A percentile compares a stretch with the other conserved stretches of the same genome.
Evolutionary conservation across 2,888 invertebrate genomes (phyloP).

Genomic region (Acleris cristana): DNA sequence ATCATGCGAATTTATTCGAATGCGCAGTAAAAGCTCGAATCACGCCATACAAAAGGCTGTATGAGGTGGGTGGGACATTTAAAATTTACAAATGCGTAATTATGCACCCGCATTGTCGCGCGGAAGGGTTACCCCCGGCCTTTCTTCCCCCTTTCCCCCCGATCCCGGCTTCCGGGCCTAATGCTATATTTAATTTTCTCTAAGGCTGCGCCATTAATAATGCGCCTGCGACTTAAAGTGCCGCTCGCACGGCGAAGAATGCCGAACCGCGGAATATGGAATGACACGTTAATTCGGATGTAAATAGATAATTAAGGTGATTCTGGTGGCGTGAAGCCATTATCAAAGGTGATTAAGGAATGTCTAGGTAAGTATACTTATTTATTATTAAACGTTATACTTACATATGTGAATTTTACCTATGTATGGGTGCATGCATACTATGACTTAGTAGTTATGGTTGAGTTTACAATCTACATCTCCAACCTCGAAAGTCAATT

Average conservation of each 20-base stretch:
- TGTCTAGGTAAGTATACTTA: background rate
- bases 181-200: slow-evolving; percentile 85
- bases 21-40: slow-evolving; percentile 77
- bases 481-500: no score
- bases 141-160: slow-evolving; percentile 59
- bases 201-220: slow-evolving; percentile 84
- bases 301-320: slow-evolving; percentile 33
- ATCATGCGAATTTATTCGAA: slow-evolving; percentile 71
- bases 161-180: slow-evolving; percentile 80
- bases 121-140: slow-evolving; percentile 69
- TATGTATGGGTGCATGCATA: no score
- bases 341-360: slow-evolving; percentile 4
- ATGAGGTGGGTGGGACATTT: slow-evolving; percentile 81
- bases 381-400: background rate
- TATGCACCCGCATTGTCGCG: slow-evolving; percentile 84
- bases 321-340: slow-evolving; percentile 22
- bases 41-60: slow-evolving; percentile 80
- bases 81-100: slow-evolving; percentile 84
- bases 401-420: no score
- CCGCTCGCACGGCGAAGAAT: slow-evolving; percentile 77
- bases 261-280: slow-evolving; percentile 50
- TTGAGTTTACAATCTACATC: no score
- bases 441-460: no score
- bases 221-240: slow-evolving; percentile 83
- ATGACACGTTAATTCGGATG: slow-evolving; percentile 32